Conservation (phyloP, 2,888 invertebrate genomes). For the Drosophila neonasuta region DNA sequence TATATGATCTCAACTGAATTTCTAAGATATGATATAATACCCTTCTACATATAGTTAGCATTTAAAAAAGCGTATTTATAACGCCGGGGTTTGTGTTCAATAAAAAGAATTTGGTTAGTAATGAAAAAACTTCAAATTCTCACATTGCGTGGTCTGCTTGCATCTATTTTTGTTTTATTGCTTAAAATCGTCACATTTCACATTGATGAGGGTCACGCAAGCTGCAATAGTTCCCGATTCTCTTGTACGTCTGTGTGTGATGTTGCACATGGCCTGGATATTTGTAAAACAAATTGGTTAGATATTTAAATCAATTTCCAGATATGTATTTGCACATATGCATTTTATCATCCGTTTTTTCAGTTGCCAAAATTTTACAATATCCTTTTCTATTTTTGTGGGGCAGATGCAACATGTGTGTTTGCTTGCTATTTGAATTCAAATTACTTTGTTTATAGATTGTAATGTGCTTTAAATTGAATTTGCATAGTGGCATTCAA, state of each 20-base stretch:
- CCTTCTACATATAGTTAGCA: too few species aligned
- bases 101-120: slow-evolving; percentile 33
- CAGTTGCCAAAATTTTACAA: slow-evolving; percentile 14
- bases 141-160: slow-evolving; percentile 27
- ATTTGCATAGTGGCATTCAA: slow-evolving; percentile 34
- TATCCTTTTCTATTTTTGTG: background rate
- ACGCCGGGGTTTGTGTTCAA: slow-evolving; percentile 10
- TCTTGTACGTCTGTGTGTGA: background rate
- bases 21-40: too few species aligned
- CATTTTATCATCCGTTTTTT: slow-evolving; percentile 11
- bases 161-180: slow-evolving; percentile 11
- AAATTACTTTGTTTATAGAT: slow-evolving; percentile 41
- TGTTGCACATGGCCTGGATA: slow-evolving; percentile 37
- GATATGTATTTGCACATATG: slow-evolving; percentile 28
- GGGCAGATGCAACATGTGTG: slow-evolving; percentile 22
- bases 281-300: slow-evolving; percentile 56
- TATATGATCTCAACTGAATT: too few species aligned
- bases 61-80: slow-evolving; percentile 15
- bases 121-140: slow-evolving; percentile 44
- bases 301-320: slow-evolving; percentile 25
- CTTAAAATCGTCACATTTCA: slow-evolving; percentile 28
- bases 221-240: background rate
- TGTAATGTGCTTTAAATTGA: slow-evolving; percentile 51
- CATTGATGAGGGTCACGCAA: slow-evolving; percentile 53
- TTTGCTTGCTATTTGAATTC: slow-evolving; percentile 33